Evolutionary conservation across 2,797 vertebrate genomes (phyloP).

Genomic region (Myotis pilosus): DNA sequence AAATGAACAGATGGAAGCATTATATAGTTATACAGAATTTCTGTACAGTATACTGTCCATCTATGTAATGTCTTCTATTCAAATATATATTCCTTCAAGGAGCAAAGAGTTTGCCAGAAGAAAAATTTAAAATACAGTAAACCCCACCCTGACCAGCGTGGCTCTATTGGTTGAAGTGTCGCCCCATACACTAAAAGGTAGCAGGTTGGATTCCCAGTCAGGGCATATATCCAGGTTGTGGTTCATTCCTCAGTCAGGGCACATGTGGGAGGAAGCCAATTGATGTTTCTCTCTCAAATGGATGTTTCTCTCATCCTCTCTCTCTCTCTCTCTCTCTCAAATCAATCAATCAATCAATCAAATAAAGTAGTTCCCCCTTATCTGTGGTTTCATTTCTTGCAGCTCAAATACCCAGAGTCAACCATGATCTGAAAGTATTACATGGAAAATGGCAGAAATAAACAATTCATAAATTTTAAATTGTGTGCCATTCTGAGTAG

Average conservation of each 20-base stretch:
- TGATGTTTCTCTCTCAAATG: not conserved
- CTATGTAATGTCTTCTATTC: slow-evolving; percentile 3
- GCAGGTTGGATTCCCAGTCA: not conserved
- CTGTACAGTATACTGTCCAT: not conserved
- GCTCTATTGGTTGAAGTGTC: not conserved
- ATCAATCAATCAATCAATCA: too few species aligned
- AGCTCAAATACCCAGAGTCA: too few species aligned
- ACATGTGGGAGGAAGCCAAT: not conserved
- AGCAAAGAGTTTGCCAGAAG: not conserved
- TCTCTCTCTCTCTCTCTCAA: not conserved
- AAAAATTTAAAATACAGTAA: not conserved
- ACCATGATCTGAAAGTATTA: too few species aligned
- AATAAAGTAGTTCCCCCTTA: too few species aligned
- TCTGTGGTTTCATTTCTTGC: too few species aligned
- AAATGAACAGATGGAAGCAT: slow-evolving; percentile 51
- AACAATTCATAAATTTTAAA: too few species aligned
- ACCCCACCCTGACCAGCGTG: not conserved
- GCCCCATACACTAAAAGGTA: not conserved
- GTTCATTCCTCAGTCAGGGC: not conserved
- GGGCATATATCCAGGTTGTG: not conserved
- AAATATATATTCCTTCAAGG: not conserved
- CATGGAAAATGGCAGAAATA: too few species aligned
- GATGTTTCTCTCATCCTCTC: not conserved
- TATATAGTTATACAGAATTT: slow-evolving; percentile 9
- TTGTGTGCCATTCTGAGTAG: too few species aligned